A percentile compares a stretch with the other conserved stretches of the same genome.
Conservation (phyloP, 2,797 vertebrate genomes). For the Tapera naevia region DNA sequence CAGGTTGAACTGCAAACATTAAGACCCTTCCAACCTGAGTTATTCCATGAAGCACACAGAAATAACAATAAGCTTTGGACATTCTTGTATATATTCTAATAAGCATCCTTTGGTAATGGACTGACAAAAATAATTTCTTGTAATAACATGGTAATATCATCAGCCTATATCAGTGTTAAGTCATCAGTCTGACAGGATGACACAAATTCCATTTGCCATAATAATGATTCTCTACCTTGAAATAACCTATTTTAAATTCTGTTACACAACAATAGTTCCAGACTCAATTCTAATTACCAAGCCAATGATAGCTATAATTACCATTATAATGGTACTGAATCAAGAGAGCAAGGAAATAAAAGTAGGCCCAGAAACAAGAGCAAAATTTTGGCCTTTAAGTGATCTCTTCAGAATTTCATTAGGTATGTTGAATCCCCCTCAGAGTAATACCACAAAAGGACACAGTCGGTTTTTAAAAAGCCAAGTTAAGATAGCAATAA, state of each 20-base stretch:
- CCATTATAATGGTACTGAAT: background rate
- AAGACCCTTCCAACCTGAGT: background rate
- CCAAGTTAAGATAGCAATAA: background rate
- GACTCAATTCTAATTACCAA: slow-evolving; percentile 23
- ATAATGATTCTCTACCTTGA: slow-evolving; percentile 5
- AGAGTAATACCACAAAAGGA: background rate
- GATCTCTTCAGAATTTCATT: background rate
- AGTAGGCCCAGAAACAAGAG: background rate
- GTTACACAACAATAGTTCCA: slow-evolving; percentile 58
- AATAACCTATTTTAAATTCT: slow-evolving; percentile 54
- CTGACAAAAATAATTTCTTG: slow-evolving; percentile 13
- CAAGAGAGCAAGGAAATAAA: background rate
- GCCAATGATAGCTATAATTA: slow-evolving; percentile 10
- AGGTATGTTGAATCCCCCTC: background rate
- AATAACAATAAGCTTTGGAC: background rate
- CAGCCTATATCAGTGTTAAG: slow-evolving; percentile 16
- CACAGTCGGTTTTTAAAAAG: background rate
- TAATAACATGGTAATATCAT: background rate
- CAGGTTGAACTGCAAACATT: background rate
- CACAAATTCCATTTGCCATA: slow-evolving; percentile 57
- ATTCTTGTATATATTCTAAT: background rate
- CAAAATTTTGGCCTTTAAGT: background rate
- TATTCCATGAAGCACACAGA: background rate
- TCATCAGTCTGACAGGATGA: slow-evolving; percentile 48
- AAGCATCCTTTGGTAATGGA: background rate